Base-by-base conservation (phyloP, 2,797 vertebrate species). In the Sciurus vulgaris region DNA sequence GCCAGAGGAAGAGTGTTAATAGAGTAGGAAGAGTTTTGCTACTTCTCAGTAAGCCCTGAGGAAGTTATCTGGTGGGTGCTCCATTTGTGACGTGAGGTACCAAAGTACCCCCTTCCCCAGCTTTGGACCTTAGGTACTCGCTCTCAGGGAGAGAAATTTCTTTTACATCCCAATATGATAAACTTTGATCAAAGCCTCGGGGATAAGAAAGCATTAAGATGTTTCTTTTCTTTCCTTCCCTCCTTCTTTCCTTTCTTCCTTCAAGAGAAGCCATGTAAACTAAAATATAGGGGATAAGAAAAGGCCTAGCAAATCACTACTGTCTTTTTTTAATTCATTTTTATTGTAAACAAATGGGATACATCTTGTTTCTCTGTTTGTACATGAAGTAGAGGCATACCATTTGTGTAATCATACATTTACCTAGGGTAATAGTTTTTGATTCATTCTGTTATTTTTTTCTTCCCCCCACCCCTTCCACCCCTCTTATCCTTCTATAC, bases 281-380 rank as follows among this genome's bases (percentile, higher is more conserved):
- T n/a, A 74, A 96, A 94, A 82, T 49, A 78, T 5, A 13, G 87
- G 30, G 20, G 38, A 82, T 84, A 94, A 91, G 95, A 90, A 86
- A 92, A 86, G 49, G 4, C 2, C 14, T 38, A 65, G 54, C 11
- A 76, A 95, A 83, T 92, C 4, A 78, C 35, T 76, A 76, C 54
- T 86, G 7, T 77, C 54, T 92, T 73, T 38, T 38, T 38, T 38
- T 3, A 38, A 38, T 38, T 38, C 38, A 38, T 38, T 38, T 38
- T 38, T 38, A 38, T 38, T 38, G 38, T 38, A 38, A 38, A 38
- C 38, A 38, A 38, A 38, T 38, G 38, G 38, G 38, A 38, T 38
- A 38, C 38, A 38, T 38, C 38, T 38, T 38, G 38, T 38, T 38
- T 38, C 38, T 38, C 38, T 38, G 38, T 38, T 38, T 38, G 38